These are phyloP conservation scores for Pimephales promelas DNA, from an alignment of 2,113 vertebrate genomes.

Conservation along the genomic window DNA sequence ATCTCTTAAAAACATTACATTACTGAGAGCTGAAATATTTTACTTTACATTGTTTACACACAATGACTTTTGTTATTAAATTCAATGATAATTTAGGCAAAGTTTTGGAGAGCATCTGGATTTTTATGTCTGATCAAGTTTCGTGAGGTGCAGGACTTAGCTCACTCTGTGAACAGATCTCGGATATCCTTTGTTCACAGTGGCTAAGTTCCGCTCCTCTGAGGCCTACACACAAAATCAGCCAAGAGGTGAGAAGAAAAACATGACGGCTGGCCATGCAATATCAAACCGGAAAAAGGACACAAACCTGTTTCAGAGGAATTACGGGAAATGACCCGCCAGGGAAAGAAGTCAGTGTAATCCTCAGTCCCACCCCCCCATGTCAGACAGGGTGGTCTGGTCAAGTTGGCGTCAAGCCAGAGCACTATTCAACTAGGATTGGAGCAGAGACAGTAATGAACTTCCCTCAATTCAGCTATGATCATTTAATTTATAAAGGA, in stretches of 20 bases:
- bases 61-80: not conserved
- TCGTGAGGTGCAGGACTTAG: conserved; percentile 82
- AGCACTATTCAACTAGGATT: conserved; percentile 3
- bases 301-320: conserved; percentile 64
- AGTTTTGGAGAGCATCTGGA: conserved; percentile 22
- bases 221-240: conserved; percentile 57
- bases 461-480: not conserved
- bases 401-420: conserved; percentile 43
- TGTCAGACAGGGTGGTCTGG: conserved; percentile 71
- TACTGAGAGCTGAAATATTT: too few species aligned
- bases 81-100: not conserved
- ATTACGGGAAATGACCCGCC: conserved; percentile 71
- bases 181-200: conserved; percentile 81
- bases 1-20: too few species aligned
- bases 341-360: conserved; percentile 68
- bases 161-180: conserved; percentile 84
- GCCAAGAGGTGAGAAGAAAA: conserved; percentile 24
- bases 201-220: conserved; percentile 87
- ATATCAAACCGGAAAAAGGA: conserved; percentile 29
- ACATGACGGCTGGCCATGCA: conserved; percentile 15
- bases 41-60: not conserved
- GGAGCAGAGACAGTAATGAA: not conserved
- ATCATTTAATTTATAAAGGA: not conserved
- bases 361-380: conserved; percentile 66
- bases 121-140: conserved; percentile 55